phyloP scores from a whole-genome alignment of 2,797 vertebrate species.

The Fundulus diaphanus region DNA sequence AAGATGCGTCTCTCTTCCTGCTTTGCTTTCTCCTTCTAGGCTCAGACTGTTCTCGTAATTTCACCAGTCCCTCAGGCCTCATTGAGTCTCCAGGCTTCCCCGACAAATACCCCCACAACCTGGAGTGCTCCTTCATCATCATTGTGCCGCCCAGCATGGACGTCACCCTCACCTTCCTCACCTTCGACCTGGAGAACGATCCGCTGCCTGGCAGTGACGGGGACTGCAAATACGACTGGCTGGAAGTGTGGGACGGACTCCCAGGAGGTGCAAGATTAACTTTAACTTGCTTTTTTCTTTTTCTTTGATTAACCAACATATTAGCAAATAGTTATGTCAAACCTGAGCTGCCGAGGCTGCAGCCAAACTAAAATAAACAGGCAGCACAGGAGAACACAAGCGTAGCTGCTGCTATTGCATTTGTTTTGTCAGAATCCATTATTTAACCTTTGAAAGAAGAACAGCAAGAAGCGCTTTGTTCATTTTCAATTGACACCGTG shows the following conservation, averaged over 20 bases:
- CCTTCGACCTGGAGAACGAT: constrained; percentile 97
- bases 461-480: too few relatives aligned
- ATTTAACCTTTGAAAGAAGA: too few relatives aligned
- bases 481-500: too few relatives aligned
- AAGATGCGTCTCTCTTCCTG: not conserved
- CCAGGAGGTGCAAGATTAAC: constrained; percentile 82
- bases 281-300: not conserved
- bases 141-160: constrained; percentile 93
- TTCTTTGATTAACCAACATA: not conserved
- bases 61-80: constrained; percentile 89
- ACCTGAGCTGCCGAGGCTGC: too few relatives aligned
- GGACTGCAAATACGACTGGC: constrained; percentile 98
- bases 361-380: too few relatives aligned
- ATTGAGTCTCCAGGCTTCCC: constrained; percentile 97
- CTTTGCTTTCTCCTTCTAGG: constrained; percentile 74
- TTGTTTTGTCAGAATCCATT: too few relatives aligned
- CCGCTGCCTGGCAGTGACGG: constrained; percentile 91
- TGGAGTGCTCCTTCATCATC: constrained; percentile 96
- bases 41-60: constrained; percentile 97
- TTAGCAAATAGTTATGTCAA: not conserved
- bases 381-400: too few relatives aligned
- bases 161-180: constrained; percentile 92
- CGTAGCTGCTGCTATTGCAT: too few relatives aligned
- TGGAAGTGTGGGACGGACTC: constrained; percentile 98
- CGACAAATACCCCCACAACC: constrained; percentile 97